Conservation (phyloP, 2,888 invertebrate species). For the Nymphalis polychloros region DNA sequence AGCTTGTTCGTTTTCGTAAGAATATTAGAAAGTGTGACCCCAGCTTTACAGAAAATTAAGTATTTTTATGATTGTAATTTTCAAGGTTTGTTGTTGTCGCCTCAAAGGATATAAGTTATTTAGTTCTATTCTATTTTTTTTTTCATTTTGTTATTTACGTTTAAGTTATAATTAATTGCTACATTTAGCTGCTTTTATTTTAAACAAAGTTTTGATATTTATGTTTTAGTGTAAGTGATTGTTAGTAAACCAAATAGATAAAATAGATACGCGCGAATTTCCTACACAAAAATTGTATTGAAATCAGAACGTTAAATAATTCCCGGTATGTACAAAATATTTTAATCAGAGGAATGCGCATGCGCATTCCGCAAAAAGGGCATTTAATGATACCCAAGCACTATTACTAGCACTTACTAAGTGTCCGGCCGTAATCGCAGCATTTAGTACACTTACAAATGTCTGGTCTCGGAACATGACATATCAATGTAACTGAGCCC, state of each 20-base stretch:
- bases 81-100: too few species aligned
- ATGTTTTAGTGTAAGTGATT: not conserved
- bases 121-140: too few species aligned
- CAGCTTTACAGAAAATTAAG: too few species aligned
- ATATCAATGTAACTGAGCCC: slow-evolving; percentile 64
- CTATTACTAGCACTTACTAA: slow-evolving; percentile 41
- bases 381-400: slow-evolving; percentile 35
- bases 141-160: too few species aligned
- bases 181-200: too few species aligned
- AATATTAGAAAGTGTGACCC: too few species aligned
- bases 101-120: too few species aligned
- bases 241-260: too few species aligned
- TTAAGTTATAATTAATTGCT: too few species aligned
- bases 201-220: not conserved
- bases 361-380: slow-evolving; percentile 24
- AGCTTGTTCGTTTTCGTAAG: too few species aligned
- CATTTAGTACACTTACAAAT: slow-evolving; percentile 69
- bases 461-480: slow-evolving; percentile 58
- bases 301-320: slow-evolving; percentile 1
- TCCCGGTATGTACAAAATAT: slow-evolving; percentile 15
- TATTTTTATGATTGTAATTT: too few species aligned
- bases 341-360: slow-evolving; percentile 28
- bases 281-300: not conserved
- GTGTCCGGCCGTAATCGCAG: slow-evolving; percentile 52
- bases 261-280: not conserved